Evolutionary conservation across 2,113 vertebrate species (phyloP), one percentile per base, ranked within the genome.

Genomic region (Puma concolor): DNA sequence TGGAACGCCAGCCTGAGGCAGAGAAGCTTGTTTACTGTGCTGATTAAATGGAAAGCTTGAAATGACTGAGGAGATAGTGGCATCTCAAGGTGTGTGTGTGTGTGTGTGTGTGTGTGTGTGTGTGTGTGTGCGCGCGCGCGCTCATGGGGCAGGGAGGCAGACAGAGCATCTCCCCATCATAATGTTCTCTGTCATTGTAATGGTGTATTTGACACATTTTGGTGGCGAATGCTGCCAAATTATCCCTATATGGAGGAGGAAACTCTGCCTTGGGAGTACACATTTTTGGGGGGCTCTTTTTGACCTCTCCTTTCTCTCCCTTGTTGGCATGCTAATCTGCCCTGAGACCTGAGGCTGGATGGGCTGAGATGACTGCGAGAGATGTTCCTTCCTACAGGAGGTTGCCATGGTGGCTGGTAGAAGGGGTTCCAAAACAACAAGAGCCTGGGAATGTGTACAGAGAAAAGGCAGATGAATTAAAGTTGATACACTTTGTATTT

Each of bases 31-130:
- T 98, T 97, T 96, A 91, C 71, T 84, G 50, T 84, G 92, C 87
- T 96, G 94, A 98, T 98, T 97, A 96, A 97, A 97, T 88, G 89
- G 90, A 79, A 97, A 95, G 52, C 71, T 94, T 94, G 79, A 88
- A 95, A 77, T 82, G 81, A 88, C 80, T 88, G 86, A 95, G 66
- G 31, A 92, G 95, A 91, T 41, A 60, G 57, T 91, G 69, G 81
- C 67, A 52, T 94, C 36, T 50, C 52, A 29, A 38, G 23, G n/a
- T 91, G 2, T 88, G 52, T 33, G 16, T 82, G 0, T 93, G 67
- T 77, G 21, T 80, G 44, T 41, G 36, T 88, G 83, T 72, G 67
- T 66, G 50, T 76, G 60, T 86, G 33, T 86, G 63, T 80, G n/a
- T 90, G 63, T 79, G 50, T 60, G 69, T 41, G 57, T 19, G 7